Evolutionary conservation across 2,797 vertebrate genomes (phyloP), one percentile per base, ranked within the genome.

Genomic region (Adelosebastes latens): DNA sequence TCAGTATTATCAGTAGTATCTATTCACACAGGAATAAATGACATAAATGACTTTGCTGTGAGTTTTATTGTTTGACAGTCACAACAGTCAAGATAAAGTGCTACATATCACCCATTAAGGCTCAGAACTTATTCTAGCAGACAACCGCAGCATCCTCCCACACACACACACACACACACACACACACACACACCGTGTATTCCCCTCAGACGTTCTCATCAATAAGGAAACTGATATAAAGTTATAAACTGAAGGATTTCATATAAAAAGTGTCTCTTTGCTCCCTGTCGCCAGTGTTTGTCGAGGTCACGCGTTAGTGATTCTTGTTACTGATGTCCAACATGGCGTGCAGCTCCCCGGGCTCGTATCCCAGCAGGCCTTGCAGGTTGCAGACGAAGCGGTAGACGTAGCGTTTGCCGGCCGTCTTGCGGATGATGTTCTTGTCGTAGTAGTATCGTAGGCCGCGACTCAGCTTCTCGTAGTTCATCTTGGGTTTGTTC

Each of bases 401-500:
- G 78, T 95, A 95, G 27, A 95, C 95, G 6, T 94, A 95, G 75
- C 94, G 94, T 0, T 95, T 95, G 25, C 95, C 94, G 0, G 93
- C 89, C 0, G 94, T 95, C 82, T 95, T 95, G 55, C 92, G 89
- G 77, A 95, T 95, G 66, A 95, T 95, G 89, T 95, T 94, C 70
- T 95, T 95, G 91, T 95, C 95, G 3, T 95, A 95, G 86, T 95
- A 95, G 87, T 95, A 95, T 22, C 95, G 90, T 4, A 95, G 88
- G 1, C 94, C 93, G 0, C 94, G 93, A 60, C 94, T 95, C 62
- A 95, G 89, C 90, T 95, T 95, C 84, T 95, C 95, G 6, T 95
- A 95, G 88, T 95, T 95, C 95, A 95, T 95, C 84, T 94, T 95
- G 29, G 95, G 94, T 60, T 95, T 95, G 91, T 95, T 95, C 84